phyloP scores from a whole-genome alignment of 2,113 vertebrate genomes.

The Myrmecophaga tridactyla region DNA sequence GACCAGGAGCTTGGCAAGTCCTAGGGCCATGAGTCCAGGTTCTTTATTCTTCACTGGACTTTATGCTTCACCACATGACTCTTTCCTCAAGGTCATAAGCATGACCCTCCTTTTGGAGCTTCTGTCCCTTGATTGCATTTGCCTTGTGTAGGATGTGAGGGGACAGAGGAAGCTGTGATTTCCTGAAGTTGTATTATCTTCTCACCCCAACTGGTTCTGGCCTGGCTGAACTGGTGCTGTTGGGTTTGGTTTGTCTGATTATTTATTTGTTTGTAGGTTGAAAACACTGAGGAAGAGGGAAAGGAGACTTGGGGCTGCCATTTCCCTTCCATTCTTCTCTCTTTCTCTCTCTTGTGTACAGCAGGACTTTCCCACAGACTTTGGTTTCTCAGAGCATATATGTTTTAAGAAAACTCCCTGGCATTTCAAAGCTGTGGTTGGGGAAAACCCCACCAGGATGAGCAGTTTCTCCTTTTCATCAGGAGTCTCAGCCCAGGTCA shows the following conservation, averaged over 20 bases:
- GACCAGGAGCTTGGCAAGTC: neutral
- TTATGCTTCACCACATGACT: no score
- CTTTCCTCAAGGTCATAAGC: neutral
- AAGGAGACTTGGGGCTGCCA: no score
- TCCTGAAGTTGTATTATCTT: no score
- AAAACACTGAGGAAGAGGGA: neutral
- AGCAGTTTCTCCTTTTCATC: neutral
- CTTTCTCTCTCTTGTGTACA: neutral
- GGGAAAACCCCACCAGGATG: neutral
- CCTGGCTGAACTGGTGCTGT: neutral
- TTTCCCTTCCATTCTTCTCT: neutral
- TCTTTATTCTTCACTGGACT: no score
- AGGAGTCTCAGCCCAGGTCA: neutral
- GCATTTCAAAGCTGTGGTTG: neutral
- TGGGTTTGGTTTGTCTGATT: neutral
- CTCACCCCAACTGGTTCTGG: neutral
- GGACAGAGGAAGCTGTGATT: neutral
- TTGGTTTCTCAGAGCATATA: neutral
- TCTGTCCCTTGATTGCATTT: neutral
- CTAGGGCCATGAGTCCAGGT: neutral
- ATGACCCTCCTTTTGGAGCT: neutral
- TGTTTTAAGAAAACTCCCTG: neutral
- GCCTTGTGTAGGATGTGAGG: neutral
- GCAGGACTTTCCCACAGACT: neutral
- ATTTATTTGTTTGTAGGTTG: no score